Conservation (phyloP, 2,888 invertebrate species). For the Drosophila picticornis region DNA sequence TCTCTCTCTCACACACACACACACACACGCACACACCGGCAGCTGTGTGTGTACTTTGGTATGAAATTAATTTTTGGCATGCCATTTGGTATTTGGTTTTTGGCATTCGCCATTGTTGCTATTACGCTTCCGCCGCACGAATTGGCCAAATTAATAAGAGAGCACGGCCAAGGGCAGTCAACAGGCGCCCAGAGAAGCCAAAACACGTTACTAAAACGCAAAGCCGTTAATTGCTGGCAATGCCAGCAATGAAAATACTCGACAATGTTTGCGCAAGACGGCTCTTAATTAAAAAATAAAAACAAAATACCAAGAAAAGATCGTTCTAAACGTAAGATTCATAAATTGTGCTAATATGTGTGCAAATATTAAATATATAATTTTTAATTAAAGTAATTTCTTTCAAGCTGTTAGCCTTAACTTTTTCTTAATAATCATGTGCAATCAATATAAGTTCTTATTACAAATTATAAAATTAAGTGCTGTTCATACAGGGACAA, state of each 20-base stretch:
- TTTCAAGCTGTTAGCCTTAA: neutral
- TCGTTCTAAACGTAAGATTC: conserved; percentile 7
- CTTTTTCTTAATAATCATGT: neutral
- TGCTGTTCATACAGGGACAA: neutral
- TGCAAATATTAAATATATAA: neutral
- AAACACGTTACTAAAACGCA: conserved; percentile 42
- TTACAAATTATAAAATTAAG: neutral
- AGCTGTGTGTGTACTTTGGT: conserved; percentile 32
- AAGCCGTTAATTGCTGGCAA: conserved; percentile 67
- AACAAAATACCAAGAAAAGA: neutral
- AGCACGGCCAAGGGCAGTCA: conserved; percentile 51
- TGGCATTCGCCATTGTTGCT: conserved; percentile 35
- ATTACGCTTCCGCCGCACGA: conserved; percentile 61
- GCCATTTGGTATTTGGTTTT: conserved; percentile 39
- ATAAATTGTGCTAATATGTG: neutral
- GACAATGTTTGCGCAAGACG: conserved; percentile 48
- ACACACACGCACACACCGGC: neutral
- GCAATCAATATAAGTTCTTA: neutral
- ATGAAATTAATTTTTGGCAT: conserved; percentile 70
- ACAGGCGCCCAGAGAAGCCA: conserved; percentile 35
- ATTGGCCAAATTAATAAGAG: conserved; percentile 72
- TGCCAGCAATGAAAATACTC: conserved; percentile 37
- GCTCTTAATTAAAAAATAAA: conserved; percentile 52
- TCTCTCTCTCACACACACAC: neutral
- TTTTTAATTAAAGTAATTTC: neutral